phyloP scores from a whole-genome alignment of 2,113 vertebrate species.

The Leucoraja erinaceus region DNA sequence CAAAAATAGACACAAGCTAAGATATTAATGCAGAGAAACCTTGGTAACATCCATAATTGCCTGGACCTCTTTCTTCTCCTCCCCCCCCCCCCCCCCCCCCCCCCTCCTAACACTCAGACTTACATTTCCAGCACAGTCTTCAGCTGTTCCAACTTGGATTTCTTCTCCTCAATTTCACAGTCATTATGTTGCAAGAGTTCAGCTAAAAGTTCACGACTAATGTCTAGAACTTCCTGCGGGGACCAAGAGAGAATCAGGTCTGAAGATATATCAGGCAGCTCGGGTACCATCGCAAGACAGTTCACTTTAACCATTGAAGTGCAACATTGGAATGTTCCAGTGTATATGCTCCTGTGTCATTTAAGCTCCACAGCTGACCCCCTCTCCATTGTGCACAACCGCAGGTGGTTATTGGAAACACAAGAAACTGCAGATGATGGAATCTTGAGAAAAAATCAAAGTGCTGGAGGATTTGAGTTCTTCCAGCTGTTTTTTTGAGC shows the following conservation, averaged over 20 bases:
- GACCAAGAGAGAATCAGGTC: neutral
- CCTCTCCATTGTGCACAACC: no score
- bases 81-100: neutral
- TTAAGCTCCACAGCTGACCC: no score
- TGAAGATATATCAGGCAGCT: no score
- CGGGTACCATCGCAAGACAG: no score
- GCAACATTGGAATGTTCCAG: no score
- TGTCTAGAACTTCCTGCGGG: conserved; percentile 91
- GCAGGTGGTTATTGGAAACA: neutral
- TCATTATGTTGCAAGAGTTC: conserved; percentile 77
- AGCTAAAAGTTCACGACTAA: conserved; percentile 77
- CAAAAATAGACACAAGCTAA: neutral
- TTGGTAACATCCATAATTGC: neutral
- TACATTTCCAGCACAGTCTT: conserved; percentile 97
- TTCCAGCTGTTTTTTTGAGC: no score
- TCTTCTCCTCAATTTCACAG: conserved; percentile 87
- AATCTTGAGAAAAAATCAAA: no score
- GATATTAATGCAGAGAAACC: neutral
- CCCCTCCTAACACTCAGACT: conserved; percentile 45
- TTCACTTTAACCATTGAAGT: neutral
- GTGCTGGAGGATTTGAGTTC: no score
- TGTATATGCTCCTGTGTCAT: no score
- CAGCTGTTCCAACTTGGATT: conserved; percentile 88
- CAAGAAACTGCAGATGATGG: no score
- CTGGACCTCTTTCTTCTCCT: neutral